These are phyloP conservation scores for Aromia moschata DNA, from an alignment of 2,888 invertebrate species.

Conservation along the genomic window DNA sequence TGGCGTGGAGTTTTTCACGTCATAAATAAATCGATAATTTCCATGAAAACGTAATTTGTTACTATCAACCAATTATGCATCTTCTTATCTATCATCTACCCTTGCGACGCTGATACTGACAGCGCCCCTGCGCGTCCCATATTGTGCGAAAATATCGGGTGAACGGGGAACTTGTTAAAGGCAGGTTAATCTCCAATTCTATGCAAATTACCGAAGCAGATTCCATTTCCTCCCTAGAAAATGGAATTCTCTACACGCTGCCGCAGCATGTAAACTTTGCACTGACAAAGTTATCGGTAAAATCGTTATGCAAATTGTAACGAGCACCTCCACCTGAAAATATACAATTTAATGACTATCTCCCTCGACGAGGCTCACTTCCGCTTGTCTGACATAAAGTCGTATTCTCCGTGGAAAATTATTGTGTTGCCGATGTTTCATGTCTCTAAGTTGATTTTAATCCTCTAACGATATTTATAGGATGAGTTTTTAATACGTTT, in stretches of 20 bases:
- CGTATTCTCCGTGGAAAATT: neutral
- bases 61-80: no score
- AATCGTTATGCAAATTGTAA: slow-evolving; percentile 16
- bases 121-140: neutral
- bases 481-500: no score
- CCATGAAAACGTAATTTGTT: no score
- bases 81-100: no score
- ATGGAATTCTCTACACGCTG: slow-evolving; percentile 12
- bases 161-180: slow-evolving; percentile 30
- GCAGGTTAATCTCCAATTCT: slow-evolving; percentile 46
- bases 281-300: slow-evolving; percentile 17
- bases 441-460: neutral
- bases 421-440: neutral
- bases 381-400: neutral
- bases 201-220: slow-evolving; percentile 45
- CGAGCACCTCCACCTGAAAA: slow-evolving; percentile 2
- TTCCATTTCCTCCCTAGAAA: slow-evolving; percentile 32
- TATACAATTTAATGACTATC: neutral
- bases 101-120: no score
- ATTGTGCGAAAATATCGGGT: slow-evolving; percentile 18
- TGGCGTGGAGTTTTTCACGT: no score
- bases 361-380: neutral
- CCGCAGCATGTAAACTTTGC: slow-evolving; percentile 8
- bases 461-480: neutral
- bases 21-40: no score